Percentiles rank a stretch among this genome's conserved stretches.
Evolutionary conservation across 92 coral and sea anemone genomes (phyloP).

Genomic region (Meandrina meandrites): DNA sequence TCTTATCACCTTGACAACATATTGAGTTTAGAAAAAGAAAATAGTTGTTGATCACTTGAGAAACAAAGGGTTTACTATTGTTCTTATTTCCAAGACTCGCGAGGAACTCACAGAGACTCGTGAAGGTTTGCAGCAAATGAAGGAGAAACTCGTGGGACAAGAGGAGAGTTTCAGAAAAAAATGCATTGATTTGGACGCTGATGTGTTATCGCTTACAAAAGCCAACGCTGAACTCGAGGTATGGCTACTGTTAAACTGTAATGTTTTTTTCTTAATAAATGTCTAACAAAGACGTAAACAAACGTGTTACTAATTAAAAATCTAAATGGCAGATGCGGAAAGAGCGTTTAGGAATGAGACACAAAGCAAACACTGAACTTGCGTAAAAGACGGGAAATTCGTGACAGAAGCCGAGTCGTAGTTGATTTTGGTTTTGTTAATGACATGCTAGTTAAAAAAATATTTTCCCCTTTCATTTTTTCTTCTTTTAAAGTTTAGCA

Average conservation of each 20-base stretch:
- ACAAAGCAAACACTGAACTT: too few species aligned
- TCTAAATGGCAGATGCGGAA: too few species aligned
- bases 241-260: not conserved
- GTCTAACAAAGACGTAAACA: not conserved
- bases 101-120: slow-evolving; percentile 96
- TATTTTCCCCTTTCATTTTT: too few species aligned
- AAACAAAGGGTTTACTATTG: not conserved
- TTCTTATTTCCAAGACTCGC: slow-evolving; percentile 53
- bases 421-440: too few species aligned
- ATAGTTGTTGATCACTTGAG: not conserved
- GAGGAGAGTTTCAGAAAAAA: slow-evolving; percentile 86
- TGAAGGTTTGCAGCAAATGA: slow-evolving; percentile 84
- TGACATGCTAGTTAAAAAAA: too few species aligned
- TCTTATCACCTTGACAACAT: not conserved
- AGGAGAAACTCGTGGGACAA: slow-evolving; percentile 86
- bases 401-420: too few species aligned
- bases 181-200: slow-evolving; percentile 84
- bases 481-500: too few species aligned
- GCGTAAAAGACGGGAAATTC: too few species aligned
- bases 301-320: too few species aligned
- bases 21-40: not conserved
- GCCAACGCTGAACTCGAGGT: slow-evolving; percentile 94
- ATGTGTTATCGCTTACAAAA: slow-evolving; percentile 76
- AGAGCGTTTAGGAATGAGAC: too few species aligned
- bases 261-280: not conserved